phyloP scores from a whole-genome alignment of 2,797 vertebrate genomes.

The Caiman crocodilus region DNA sequence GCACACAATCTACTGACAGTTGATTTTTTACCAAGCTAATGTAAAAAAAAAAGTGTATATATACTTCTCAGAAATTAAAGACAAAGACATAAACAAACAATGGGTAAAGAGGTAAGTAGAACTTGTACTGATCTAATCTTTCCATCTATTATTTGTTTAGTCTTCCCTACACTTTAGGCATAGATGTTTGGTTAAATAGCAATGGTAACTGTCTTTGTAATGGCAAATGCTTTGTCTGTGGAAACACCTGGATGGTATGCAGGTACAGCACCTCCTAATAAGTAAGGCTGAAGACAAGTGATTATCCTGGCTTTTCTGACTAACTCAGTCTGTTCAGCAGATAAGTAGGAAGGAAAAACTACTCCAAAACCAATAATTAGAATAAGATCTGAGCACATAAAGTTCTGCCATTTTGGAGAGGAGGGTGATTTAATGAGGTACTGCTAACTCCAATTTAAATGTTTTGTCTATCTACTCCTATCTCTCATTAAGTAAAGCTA shows the following conservation, averaged over 20 bases:
- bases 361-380: background rate
- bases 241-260: background rate
- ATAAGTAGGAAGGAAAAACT: background rate
- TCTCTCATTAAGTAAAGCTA: no score
- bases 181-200: background rate
- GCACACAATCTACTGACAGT: rapidly evolving
- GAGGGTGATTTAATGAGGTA: no score
- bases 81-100: background rate
- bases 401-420: no score
- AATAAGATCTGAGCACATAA: background rate
- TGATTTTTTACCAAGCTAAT: background rate
- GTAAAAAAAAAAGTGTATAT: background rate
- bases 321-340: background rate
- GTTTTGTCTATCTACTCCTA: no score
- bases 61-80: background rate
- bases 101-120: background rate
- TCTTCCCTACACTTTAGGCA: background rate
- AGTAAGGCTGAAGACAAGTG: background rate
- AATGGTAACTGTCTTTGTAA: background rate
- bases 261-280: background rate
- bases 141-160: background rate
- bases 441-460: no score
- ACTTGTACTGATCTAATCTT: background rate
- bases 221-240: background rate
- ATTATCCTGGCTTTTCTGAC: background rate